Evolutionary conservation across 2,113 vertebrate species (phyloP).

Genomic region (Baryphthengus martii): DNA sequence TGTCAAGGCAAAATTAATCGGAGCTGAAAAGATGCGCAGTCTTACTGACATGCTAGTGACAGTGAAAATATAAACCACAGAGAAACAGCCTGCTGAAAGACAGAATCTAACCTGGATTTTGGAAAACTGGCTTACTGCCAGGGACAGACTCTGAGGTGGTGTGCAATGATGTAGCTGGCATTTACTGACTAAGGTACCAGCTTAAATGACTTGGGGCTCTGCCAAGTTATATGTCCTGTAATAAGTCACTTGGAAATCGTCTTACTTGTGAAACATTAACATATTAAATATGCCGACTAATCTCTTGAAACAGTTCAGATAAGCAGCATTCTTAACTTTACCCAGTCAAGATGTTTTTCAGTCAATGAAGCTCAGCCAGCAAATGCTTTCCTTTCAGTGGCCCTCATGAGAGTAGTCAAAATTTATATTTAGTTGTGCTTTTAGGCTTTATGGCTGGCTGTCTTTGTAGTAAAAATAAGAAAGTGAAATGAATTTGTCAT

Average conservation of each 20-base stretch:
- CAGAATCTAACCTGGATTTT: neutral
- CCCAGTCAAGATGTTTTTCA: neutral
- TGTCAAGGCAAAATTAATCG: conserved; percentile 1
- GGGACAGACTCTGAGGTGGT: neutral
- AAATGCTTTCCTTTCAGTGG: conserved; percentile 10
- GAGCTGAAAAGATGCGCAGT: neutral
- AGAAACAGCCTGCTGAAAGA: neutral
- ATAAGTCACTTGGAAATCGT: conserved; percentile 1
- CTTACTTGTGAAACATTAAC: neutral
- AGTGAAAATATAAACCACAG: neutral
- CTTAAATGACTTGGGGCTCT: neutral
- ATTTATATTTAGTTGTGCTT: conserved; percentile 10
- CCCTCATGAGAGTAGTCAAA: neutral
- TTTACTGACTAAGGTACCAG: neutral
- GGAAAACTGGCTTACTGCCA: neutral
- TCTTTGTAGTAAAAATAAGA: conserved; percentile 5
- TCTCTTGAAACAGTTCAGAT: neutral
- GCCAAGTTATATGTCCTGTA: neutral
- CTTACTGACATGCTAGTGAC: neutral
- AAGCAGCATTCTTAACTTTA: neutral
- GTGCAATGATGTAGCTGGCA: neutral
- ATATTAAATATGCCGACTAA: conserved; percentile 7
- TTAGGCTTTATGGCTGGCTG: neutral
- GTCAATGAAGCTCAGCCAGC: neutral
- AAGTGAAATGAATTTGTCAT: neutral